phyloP scores from a whole-genome alignment of 2,797 vertebrate genomes.

The Rhinoraja longicauda region DNA sequence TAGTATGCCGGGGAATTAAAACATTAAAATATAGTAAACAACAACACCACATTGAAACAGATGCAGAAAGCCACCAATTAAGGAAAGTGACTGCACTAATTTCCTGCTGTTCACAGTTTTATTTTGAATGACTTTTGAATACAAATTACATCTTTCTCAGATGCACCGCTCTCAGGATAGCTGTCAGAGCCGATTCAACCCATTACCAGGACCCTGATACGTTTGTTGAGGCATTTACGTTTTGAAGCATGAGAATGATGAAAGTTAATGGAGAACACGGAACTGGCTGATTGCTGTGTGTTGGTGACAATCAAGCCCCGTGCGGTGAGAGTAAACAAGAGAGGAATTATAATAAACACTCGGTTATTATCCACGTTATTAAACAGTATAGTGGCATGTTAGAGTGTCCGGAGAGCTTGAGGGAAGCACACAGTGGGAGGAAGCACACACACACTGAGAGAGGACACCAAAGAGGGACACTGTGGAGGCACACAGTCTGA shows the following conservation, averaged over 20 bases:
- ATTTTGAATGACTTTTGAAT: background rate
- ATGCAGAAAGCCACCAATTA: slow-evolving; percentile 24
- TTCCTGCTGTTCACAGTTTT: background rate
- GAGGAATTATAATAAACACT: no score
- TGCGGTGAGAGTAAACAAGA: no score
- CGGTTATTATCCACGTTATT: no score
- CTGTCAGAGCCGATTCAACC: background rate
- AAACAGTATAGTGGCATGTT: no score
- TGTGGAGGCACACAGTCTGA: no score
- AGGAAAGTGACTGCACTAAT: background rate
- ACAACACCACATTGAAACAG: background rate
- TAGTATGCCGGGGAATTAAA: background rate
- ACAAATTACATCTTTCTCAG: background rate
- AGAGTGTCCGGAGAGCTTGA: no score
- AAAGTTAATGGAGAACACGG: background rate
- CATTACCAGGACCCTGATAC: background rate
- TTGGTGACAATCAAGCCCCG: background rate
- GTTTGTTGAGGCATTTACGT: background rate
- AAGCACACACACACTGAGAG: no score
- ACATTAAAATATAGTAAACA: background rate
- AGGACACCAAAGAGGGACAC: no score
- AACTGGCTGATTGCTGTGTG: background rate
- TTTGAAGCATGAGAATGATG: background rate
- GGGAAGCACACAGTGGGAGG: no score
- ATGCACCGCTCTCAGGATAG: no score